Base-by-base conservation (phyloP, 1,140 invertebrate species). In the Macrostomum lignano region DNA sequence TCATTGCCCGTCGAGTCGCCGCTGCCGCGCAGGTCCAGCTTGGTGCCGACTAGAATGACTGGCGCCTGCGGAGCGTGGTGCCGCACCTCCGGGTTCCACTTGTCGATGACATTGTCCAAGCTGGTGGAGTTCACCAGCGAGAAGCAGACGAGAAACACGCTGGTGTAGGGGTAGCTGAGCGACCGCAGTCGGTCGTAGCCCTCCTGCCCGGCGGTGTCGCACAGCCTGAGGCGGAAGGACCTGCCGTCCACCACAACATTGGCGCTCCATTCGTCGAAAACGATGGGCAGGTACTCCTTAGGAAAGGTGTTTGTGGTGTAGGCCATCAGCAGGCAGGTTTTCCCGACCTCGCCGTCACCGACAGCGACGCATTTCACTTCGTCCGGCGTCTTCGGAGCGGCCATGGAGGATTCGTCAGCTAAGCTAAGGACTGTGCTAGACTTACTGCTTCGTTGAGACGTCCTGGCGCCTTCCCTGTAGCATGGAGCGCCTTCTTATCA, bases 81-180 rank as follows among this genome's bases (percentile, higher is more conserved):
- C 46, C 81, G 84, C 50, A 98, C 94, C 67, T 98, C 88, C 40
- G 88, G 88, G 32, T 96, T 84, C 88, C 88, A 98, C 69, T 94
- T 94, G 70, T 94, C 84, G 68, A 81, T 86, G 29, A 94, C 84
- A 64, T 96, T 96, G 67, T 96, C 86, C 67, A 88, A 96, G 14
- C 84, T 94, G 39, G 84, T 86, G 36, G 86, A 88, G 38, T 81
- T 88, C 17, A 96, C 84, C 39, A 94, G 76, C 45, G 81, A 88
- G 59, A 91, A 93, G 65, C 82, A 93, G 25, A 93, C 84, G 39
- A 93, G 69, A 63, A 93, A 93, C 35, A 93, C 81, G 59, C 91
- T 82, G 23, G 84, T 94, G 56, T 91, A 81, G 44, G 82, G 82
- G 62, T 94, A 94, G 13, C 79, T 88, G 3, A 94, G 61, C n/a